Base-by-base conservation (phyloP, 2,888 invertebrate species). In the Lottia scabra region DNA sequence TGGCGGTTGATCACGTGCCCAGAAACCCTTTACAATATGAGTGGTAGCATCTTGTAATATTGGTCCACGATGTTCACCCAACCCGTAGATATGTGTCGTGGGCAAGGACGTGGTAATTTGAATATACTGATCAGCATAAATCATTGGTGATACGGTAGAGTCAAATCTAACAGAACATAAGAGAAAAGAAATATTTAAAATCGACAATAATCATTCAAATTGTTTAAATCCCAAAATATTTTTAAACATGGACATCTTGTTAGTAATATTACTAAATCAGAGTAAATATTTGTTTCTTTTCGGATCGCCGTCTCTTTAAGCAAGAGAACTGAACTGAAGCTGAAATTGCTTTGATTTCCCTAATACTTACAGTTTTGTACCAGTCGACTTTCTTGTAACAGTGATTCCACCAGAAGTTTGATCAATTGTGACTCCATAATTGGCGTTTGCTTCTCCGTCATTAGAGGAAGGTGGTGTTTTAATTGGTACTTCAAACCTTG, bases 91-190 rank as follows among this genome's bases (percentile, higher is more conserved):
- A 80, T 90, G 90, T 38, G 91, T 88, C 0, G 94, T 92, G 0
- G 94, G 92, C 26, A 95, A 85, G 65, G 90, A 83, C 8, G 92
- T 90, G 68, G 92, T 92, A 4, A 95, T 87, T 89, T 95, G 95
- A 0, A 94, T 84, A 84, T 94, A 93, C 85, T 95, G 95, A 87
- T 95, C 93, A 0, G 95, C 92, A 75, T 93, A 93, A 64, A 94
- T 93, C 72, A 95, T 91, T 0, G 94, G 94, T 66, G 93, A 93
- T 45, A 71, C 72, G 76, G 91, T 91, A 83, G 92, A 91, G 88
- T 95, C 92, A 84, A 95, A 93, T 80, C 94, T 94, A 65, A 19
- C 65, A 48, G 23, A 27, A 13, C 26, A 30, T 62, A 38, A 65
- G 38, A 38, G 5, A 38, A 38, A n/a, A n/a, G n/a, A n/a, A 38